Evolutionary conservation across 2,888 invertebrate species (phyloP).

Genomic region (Drosophila mettleri): DNA sequence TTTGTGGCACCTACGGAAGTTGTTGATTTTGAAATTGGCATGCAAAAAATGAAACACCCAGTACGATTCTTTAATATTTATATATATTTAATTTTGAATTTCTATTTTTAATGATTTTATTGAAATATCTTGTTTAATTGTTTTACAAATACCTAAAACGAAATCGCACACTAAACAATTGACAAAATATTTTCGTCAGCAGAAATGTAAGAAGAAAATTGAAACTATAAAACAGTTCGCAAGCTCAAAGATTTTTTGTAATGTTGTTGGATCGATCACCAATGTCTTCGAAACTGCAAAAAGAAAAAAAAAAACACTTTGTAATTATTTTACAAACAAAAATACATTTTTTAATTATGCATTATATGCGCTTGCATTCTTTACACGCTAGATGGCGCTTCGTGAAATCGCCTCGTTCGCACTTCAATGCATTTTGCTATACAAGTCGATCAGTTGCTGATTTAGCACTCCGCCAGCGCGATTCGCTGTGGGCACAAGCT

Average conservation of each 20-base stretch:
- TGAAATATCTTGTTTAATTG: conserved; percentile 6
- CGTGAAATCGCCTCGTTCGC: neutral
- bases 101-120: conserved; percentile 10
- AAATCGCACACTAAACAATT: conserved; percentile 5
- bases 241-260: conserved; percentile 70
- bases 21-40: conserved; percentile 35
- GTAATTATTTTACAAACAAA: conserved; percentile 77
- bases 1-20: conserved; percentile 44
- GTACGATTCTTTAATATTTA: conserved; percentile 27
- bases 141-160: conserved; percentile 5
- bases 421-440: conserved; percentile 73
- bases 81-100: conserved; percentile 24
- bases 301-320: conserved; percentile 46
- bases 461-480: conserved; percentile 47
- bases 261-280: conserved; percentile 65
- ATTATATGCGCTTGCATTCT: conserved; percentile 17
- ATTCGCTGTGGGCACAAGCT: neutral
- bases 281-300: conserved; percentile 69
- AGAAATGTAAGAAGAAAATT: neutral
- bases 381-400: conserved; percentile 14
- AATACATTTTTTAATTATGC: conserved; percentile 73
- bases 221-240: conserved; percentile 47
- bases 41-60: conserved; percentile 11
- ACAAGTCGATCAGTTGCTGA: conserved; percentile 76
- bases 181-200: conserved; percentile 14